A percentile compares a stretch with the other conserved stretches of the same genome.
phyloP scores from a whole-genome alignment of 2,797 vertebrate genomes.

The Melanotaenia maccullochi region DNA sequence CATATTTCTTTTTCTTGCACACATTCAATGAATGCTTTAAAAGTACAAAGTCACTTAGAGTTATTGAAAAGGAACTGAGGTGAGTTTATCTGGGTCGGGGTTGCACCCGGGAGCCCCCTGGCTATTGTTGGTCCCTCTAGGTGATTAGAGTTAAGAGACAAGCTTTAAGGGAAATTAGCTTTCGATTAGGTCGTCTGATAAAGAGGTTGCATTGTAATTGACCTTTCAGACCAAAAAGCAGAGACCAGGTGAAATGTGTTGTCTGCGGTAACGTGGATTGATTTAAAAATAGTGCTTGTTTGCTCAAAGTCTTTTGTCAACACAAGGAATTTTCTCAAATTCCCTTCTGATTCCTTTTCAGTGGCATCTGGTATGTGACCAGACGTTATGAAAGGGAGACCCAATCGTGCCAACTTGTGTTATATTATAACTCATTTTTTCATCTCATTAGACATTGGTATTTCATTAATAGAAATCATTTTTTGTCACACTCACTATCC shows the following conservation, averaged over 20 bases:
- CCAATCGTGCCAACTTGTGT: not conserved
- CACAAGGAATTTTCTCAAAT: not conserved
- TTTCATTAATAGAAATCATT: slow-evolving; percentile 34
- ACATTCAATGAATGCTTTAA: slow-evolving; percentile 20
- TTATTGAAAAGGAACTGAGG: slow-evolving; percentile 57
- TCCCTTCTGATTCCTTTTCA: not conserved
- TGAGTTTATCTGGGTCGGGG: slow-evolving; percentile 56
- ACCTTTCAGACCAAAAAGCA: slow-evolving; percentile 59
- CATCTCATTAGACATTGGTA: not conserved
- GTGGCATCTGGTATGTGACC: not conserved
- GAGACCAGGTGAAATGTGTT: slow-evolving; percentile 59
- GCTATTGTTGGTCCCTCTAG: slow-evolving; percentile 55
- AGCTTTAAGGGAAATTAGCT: slow-evolving; percentile 76
- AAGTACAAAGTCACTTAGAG: slow-evolving; percentile 45
- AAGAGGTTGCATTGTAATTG: slow-evolving; percentile 69
- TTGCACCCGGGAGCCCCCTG: slow-evolving; percentile 29
- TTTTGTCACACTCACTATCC: slow-evolving; percentile 32
- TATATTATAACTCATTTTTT: not conserved
- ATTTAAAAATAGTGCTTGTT: slow-evolving; percentile 45
- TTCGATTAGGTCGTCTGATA: slow-evolving; percentile 72
- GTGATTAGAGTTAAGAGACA: slow-evolving; percentile 73
- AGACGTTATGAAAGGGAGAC: not conserved
- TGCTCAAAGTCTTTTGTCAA: slow-evolving; percentile 34
- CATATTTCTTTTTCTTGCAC: not conserved
- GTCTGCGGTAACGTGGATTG: slow-evolving; percentile 45